Evolutionary conservation across 2,797 vertebrate species (phyloP), one percentile per base, ranked within the genome.

Genomic region (Silurus aristotelis): DNA sequence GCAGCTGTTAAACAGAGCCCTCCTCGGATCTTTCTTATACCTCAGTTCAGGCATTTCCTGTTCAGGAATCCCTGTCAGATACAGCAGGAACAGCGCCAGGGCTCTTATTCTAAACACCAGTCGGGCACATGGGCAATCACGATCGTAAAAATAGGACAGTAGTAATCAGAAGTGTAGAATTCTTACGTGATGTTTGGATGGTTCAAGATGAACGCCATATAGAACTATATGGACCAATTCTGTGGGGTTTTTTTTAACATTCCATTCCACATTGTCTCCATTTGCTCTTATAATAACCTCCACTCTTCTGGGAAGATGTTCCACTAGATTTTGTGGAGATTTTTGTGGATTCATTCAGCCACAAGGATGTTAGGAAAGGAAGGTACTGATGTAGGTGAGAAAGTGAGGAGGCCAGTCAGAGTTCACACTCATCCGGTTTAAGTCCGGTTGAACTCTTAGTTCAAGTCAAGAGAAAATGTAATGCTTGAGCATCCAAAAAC

Each of bases 31-130:
- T 80, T 67, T 55, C 48, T 14, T 70, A 22, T 48, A 78, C 83
- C 55, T 84, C 38, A 38, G 64, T 70, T 70, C 52, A 84, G 73
- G 73, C 63, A 78, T 84, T 84, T 84, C 83, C 83, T 84, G 76
- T 70, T 71, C 55, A 2, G 83, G 66, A 84, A 60, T 79, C 64
- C 7, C 64, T 48, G 75, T 75, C 76, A 68, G 61, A 63, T 81
- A 55, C 43, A 58, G 64, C 55, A 84, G 75, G 48, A 52, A 52
- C 73, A 84, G 20, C 12, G 20, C 63, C 52, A 46, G 75, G 52
- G 60, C 14, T 70, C 20, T 61, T 14, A 13, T 78, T 79, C 38
- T 63, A 63, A 79, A 64, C 58, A 63, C 58, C 20, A 80, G 22
- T 19, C 25, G 14, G 25, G 15, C 78, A 80, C 46, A 52, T 10